A percentile compares a stretch with the other conserved stretches of the same genome.
phyloP scores from a whole-genome alignment of 2,888 invertebrate species.

The Tetramorium bicarinatum region DNA sequence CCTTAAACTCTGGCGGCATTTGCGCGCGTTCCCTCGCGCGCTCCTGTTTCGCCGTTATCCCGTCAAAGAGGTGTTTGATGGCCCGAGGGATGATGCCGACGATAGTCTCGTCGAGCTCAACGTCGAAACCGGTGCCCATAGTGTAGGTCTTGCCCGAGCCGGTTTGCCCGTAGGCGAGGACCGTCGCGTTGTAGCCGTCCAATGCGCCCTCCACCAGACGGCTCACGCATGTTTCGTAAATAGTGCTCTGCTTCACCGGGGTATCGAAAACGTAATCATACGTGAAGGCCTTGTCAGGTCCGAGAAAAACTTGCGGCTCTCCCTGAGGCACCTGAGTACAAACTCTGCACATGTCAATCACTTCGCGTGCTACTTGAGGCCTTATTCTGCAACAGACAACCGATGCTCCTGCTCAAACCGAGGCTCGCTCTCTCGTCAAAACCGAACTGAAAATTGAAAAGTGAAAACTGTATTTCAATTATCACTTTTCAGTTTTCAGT shows the following conservation, averaged over 20 bases:
- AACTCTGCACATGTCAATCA: conserved; percentile 97
- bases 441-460: no score
- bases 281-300: conserved; percentile 97
- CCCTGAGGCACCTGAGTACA: conserved; percentile 96
- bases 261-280: conserved; percentile 98
- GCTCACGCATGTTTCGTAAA: conserved; percentile 95
- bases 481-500: no score
- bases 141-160: conserved; percentile 99
- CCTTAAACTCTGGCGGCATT: conserved; percentile 91
- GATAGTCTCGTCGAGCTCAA: conserved; percentile 84
- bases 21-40: conserved; percentile 89
- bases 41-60: conserved; percentile 89
- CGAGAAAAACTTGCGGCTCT: conserved; percentile 96
- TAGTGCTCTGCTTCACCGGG: conserved; percentile 90
- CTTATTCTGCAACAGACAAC: conserved; percentile 91
- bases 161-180: conserved; percentile 95
- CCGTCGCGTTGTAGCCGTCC: conserved; percentile 99
- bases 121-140: conserved; percentile 99
- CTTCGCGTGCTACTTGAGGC: conserved; percentile 96
- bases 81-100: conserved; percentile 98
- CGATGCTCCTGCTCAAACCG: neutral
- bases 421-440: no score
- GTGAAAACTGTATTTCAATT: no score
- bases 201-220: conserved; percentile 96
- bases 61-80: conserved; percentile 96